phyloP scores from a whole-genome alignment of 2,797 vertebrate species.

The Oreochromis mossambicus region DNA sequence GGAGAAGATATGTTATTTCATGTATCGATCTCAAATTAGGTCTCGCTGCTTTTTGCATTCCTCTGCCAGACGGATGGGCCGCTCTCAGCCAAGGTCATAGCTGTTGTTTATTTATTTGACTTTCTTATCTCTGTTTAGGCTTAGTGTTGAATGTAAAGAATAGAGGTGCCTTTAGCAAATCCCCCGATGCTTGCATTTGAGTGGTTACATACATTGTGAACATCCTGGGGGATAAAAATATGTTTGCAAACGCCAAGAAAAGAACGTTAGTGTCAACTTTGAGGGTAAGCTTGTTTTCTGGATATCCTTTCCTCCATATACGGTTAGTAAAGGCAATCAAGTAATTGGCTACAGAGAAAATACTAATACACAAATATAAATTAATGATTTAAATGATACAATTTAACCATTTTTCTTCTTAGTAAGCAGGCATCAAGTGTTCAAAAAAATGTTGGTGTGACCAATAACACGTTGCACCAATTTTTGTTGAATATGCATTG shows the following conservation, averaged over 20 bases:
- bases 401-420: background rate
- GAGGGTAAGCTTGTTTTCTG: background rate
- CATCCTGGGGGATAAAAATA: background rate
- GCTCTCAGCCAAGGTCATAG: constrained; percentile 39
- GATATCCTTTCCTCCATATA: background rate
- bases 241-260: background rate
- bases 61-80: constrained; percentile 21
- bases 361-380: background rate
- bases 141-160: background rate
- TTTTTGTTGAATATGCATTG: background rate
- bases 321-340: background rate
- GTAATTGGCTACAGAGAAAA: background rate
- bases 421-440: rapidly evolving
- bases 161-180: background rate
- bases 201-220: background rate
- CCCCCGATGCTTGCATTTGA: background rate
- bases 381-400: background rate
- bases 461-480: background rate
- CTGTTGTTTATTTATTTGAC: constrained; percentile 23
- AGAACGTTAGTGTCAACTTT: background rate
- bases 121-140: background rate
- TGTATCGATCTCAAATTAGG: constrained; percentile 61
- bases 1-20: constrained; percentile 41
- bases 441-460: background rate
- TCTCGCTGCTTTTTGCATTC: constrained; percentile 14